Conservation (phyloP, 1,140 invertebrate genomes). For the Pemphigus obesinymphae region DNA sequence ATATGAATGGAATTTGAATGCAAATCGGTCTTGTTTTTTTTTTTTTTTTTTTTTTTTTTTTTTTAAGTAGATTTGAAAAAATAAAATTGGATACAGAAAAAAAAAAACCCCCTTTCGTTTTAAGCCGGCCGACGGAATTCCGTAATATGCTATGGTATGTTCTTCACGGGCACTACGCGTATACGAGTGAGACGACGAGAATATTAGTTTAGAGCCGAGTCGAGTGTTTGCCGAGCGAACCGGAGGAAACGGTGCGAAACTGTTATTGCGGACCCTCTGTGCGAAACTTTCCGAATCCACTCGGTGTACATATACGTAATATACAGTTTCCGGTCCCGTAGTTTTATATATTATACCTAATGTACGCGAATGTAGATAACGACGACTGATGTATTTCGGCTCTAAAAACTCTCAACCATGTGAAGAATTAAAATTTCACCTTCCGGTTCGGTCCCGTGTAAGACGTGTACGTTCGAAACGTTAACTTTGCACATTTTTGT, state of each 20-base stretch:
- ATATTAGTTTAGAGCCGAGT: conserved; percentile 5
- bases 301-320: too few species aligned
- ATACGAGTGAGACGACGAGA: too few species aligned
- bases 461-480: background rate
- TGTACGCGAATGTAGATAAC: background rate
- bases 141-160: too few species aligned
- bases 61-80: too few species aligned
- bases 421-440: conserved; percentile 13
- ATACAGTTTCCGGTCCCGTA: conserved; percentile 6
- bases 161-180: background rate
- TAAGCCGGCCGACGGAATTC: too few species aligned
- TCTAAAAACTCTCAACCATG: background rate
- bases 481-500: conserved; percentile 14
- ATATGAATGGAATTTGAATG: too few species aligned
- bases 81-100: too few species aligned
- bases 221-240: background rate
- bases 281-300: conserved; percentile 6
- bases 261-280: background rate
- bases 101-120: too few species aligned
- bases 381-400: background rate
- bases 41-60: too few species aligned
- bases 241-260: conserved; percentile 1
- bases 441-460: background rate
- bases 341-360: background rate
- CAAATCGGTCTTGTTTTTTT: too few species aligned